Evolutionary conservation across 2,888 invertebrate genomes (phyloP), one percentile per base, ranked within the genome.

Genomic region (Temnothorax unifasciatus): DNA sequence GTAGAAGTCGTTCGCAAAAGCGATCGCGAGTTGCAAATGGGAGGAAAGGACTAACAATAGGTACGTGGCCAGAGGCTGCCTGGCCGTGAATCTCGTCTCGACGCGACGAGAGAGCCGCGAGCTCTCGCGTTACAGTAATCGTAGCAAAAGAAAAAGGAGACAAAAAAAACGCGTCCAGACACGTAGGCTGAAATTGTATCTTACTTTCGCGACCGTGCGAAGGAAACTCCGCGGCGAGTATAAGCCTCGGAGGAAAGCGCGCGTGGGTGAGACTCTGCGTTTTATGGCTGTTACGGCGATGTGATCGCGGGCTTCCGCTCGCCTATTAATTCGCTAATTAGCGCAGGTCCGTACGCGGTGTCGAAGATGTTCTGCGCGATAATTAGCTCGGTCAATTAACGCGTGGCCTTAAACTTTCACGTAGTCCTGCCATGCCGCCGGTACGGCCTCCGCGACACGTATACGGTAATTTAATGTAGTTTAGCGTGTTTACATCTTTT

Each of bases 251-350:
- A 61, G 73, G 50, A 81, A 73, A 81, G 73, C 79, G 71, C 71
- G 59, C 71, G 79, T 25, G 59, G 59, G 18, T 38, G 77, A 79
- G 57, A 57, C 13, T n/a, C 6, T 44, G 6, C 38, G 59, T 73
- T 81, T 66, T 81, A 73, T 9, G 59, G 59, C 73, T 81, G 59
- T 81, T 81, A 73, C 59, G 73, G 18, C 38, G 73, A 81, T 61
- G 73, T 34, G 59, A 50, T 54, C 73, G 71, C 79, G n/a, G 1
- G 59, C 73, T 81, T 81, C 79, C 79, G 79, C 38, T 81, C 73
- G 73, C 57, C 38, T 81, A 81, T 81, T 81, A 81, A 81, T 73
- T 71, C 21, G 50, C 38, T 73, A 81, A 81, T 81, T 81, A 61
- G 73, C 69, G 47, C 57, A 34, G n/a, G 66, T 61, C 68, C n/a